Evolutionary conservation across 2,113 vertebrate species (phyloP), one percentile per base, ranked within the genome.

Genomic region (Micronycteris hirsuta): DNA sequence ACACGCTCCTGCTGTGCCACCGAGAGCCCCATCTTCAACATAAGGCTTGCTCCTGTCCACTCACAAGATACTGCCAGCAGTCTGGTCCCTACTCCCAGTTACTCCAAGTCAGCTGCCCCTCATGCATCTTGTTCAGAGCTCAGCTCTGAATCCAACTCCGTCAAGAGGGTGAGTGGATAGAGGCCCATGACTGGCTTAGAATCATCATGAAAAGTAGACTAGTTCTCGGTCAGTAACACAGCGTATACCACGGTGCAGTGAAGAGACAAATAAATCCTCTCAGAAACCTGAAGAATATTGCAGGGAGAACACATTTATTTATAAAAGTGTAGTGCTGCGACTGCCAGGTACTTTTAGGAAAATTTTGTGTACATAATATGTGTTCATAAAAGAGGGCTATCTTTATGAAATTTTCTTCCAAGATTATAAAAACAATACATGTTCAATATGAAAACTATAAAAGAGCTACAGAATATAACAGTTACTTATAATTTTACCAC

Each of bases 361-460:
- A 71, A 67, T 70, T 56, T 15, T 36, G 0, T 11, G 5, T 15
- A 16, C 1, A 73, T 61, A 89, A 26, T 63, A 58, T 74, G 47
- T 93, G 24, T 65, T 93, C 61, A n/a, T 41, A 54, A 80, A 91
- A 78, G 33, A 83, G 13, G 82, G 61, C 36, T 36, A 36, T 17
- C 31, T 54, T 93, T 47, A 54, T 61, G 45, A 86, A 85, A 54
- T 93, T n/a, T 86, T 58, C 54, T 31, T 52, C 19, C 68, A 17
- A 76, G 33, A 80, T 84, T 91, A 63, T 68, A 65, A 92, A 90
- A 74, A 4, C 33, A 49, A 63, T 90, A 9, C 28, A 52, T 58
- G 11, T 82, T 86, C 31, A 31, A 13, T 13, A 52, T 76, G 26
- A 76, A 86, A 96, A 31, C 13, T 95, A 43, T 94, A 24, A 87